A percentile compares a stretch with the other conserved stretches of the same genome.
Evolutionary conservation across 2,113 vertebrate species (phyloP).

Genomic region (Bolborhynchus lineola): DNA sequence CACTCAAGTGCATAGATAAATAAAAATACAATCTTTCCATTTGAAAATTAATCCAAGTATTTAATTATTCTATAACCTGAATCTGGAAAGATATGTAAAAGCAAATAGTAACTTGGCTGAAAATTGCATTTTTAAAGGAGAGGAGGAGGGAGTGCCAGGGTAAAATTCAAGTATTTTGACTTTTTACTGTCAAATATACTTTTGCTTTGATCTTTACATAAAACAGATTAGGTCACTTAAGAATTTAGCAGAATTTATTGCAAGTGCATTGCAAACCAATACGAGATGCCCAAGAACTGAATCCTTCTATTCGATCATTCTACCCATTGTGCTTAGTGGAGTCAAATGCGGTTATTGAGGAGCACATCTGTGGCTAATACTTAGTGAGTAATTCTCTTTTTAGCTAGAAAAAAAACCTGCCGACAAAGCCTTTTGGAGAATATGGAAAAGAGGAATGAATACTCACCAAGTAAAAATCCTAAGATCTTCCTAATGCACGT

Average conservation of each 20-base stretch:
- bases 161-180: not conserved
- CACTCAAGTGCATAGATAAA: not conserved
- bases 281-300: not conserved
- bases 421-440: not conserved
- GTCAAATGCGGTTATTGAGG: not conserved
- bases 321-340: not conserved
- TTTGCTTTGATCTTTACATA: not conserved
- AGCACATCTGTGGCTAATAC: not conserved
- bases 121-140: not conserved
- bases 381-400: not conserved
- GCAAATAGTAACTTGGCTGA: not conserved
- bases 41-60: not conserved
- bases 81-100: not conserved
- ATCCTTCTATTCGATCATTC: not conserved
- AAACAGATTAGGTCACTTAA: not conserved
- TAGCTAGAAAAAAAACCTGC: not conserved
- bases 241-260: not conserved
- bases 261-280: not conserved
- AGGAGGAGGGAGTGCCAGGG: not conserved
- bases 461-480: not conserved
- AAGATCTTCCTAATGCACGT: not conserved
- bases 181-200: slow-evolving; percentile 2
- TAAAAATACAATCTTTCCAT: not conserved
- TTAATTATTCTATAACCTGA: not conserved
- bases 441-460: not conserved